phyloP scores from a whole-genome alignment of 2,113 vertebrate species.

The Nyctibius bracteatus region DNA sequence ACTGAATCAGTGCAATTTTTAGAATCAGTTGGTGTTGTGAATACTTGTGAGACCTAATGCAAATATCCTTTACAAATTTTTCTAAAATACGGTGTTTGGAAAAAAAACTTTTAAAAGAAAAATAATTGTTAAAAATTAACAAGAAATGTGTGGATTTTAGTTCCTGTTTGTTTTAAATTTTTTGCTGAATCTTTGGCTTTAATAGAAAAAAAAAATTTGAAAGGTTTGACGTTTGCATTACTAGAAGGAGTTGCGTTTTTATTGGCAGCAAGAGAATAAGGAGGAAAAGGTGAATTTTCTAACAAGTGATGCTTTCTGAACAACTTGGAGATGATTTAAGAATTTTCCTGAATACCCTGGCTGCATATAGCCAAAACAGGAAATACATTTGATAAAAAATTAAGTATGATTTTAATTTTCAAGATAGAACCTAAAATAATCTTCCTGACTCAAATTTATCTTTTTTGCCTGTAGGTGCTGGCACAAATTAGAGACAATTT shows the following conservation, averaged over 20 bases:
- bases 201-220: not conserved
- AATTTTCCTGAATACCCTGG: not conserved
- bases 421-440: not conserved
- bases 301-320: not conserved
- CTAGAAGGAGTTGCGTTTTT: not conserved
- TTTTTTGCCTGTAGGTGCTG: not conserved
- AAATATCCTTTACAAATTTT: not conserved
- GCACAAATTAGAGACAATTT: not conserved
- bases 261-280: not conserved
- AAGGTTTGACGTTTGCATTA: not conserved
- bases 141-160: not conserved
- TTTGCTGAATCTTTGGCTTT: not conserved
- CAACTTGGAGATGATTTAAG: not conserved
- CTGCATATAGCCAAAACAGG: not conserved
- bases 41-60: not conserved
- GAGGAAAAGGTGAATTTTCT: not conserved
- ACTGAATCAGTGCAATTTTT: not conserved
- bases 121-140: not conserved
- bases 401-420: not conserved
- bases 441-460: not conserved
- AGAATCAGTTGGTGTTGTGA: not conserved
- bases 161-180: not conserved
- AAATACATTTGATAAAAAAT: not conserved
- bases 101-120: not conserved
- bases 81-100: not conserved